Conservation (phyloP, 2,888 invertebrate genomes). For the Brenthis daphne region DNA sequence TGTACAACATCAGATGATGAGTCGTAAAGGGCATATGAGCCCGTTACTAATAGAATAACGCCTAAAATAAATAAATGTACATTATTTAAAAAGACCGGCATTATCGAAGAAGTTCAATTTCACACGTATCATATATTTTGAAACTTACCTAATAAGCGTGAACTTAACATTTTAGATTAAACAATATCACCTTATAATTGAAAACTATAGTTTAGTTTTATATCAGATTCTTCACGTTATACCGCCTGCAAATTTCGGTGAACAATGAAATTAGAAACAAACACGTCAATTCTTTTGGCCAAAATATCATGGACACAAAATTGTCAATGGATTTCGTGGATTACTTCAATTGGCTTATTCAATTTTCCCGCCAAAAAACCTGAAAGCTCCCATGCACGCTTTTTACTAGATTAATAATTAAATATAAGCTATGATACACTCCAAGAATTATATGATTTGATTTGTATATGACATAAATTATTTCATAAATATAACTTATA, state of each 20-base stretch:
- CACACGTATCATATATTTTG: conserved; percentile 56
- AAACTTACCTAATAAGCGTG: conserved; percentile 67
- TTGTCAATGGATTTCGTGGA: conserved; percentile 79
- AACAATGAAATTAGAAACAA: conserved; percentile 46
- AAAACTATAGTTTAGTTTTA: not conserved
- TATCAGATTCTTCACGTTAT: conserved; percentile 44
- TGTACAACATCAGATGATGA: conserved; percentile 90
- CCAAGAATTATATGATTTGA: too few species aligned
- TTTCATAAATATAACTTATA: too few species aligned
- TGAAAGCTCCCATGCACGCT: not conserved
- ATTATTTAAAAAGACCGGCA: conserved; percentile 47
- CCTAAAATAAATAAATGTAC: conserved; percentile 54
- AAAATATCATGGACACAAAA: conserved; percentile 44
- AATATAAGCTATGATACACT: too few species aligned
- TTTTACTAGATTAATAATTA: not conserved
- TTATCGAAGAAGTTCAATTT: conserved; percentile 48
- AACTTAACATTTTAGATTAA: conserved; percentile 58
- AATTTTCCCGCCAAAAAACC: conserved; percentile 24
- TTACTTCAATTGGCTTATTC: conserved; percentile 58
- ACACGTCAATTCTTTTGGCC: conserved; percentile 68
- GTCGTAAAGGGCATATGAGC: conserved; percentile 83
- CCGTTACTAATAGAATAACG: conserved; percentile 62
- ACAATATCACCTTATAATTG: conserved; percentile 14
- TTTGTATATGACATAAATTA: too few species aligned
- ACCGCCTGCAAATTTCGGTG: conserved; percentile 44